Evolutionary conservation across 2,888 invertebrate species (phyloP).

Genomic region (Nysson spinosus): DNA sequence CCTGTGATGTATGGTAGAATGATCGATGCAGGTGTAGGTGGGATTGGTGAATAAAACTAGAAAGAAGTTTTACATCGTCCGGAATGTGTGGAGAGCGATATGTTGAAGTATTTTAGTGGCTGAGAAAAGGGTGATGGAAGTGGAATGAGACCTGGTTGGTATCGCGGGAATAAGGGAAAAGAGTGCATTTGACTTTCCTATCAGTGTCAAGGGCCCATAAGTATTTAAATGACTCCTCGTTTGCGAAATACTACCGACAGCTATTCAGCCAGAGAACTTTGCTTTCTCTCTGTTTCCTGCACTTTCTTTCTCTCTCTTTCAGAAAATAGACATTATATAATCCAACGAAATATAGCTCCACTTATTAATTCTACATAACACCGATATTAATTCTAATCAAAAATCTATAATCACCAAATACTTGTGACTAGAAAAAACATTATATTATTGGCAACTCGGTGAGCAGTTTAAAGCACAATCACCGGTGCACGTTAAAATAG

Average conservation of each 20-base stretch:
- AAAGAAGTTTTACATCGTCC: slow-evolving; percentile 34
- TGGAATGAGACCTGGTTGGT: neutral
- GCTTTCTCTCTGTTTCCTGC: neutral
- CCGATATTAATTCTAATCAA: too few relatives aligned
- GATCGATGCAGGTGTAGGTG: neutral
- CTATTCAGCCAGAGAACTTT: slow-evolving; percentile 52
- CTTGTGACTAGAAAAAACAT: too few relatives aligned
- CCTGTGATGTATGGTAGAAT: too few relatives aligned
- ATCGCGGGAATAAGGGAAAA: slow-evolving; percentile 18
- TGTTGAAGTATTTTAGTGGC: slow-evolving; percentile 40
- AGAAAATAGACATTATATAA: slow-evolving; percentile 9
- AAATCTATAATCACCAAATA: too few relatives aligned
- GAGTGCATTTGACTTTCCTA: slow-evolving; percentile 60
- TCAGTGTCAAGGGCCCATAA: slow-evolving; percentile 53
- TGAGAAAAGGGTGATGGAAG: slow-evolving; percentile 28
- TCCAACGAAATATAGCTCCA: slow-evolving; percentile 28
- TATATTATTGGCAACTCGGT: too few relatives aligned
- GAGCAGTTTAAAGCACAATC: too few relatives aligned
- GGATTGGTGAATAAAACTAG: slow-evolving; percentile 8
- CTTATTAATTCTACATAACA: too few relatives aligned
- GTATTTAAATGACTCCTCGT: slow-evolving; percentile 63
- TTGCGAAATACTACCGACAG: slow-evolving; percentile 62
- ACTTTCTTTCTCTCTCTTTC: slow-evolving; percentile 12
- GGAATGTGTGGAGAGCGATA: slow-evolving; percentile 22
- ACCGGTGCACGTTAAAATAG: too few relatives aligned